A percentile compares a stretch with the other conserved stretches of the same genome.
Conservation (phyloP, 2,888 invertebrate genomes). For the Nemotelus pantherinus region DNA sequence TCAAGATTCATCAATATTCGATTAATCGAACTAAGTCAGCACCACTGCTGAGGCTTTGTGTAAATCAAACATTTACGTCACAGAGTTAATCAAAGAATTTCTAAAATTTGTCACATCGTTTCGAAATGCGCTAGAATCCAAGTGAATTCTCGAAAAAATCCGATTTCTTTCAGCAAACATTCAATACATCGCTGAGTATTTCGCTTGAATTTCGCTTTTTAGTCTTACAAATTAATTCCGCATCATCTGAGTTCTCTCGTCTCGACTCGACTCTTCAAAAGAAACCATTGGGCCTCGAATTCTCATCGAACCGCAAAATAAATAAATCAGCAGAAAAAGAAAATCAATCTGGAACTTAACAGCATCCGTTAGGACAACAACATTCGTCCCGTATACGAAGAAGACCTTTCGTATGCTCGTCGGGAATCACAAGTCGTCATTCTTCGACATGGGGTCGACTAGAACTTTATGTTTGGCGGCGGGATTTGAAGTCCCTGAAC, state of each 20-base stretch:
- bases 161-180: too few species aligned
- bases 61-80: too few species aligned
- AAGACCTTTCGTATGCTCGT: background rate
- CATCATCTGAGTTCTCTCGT: background rate
- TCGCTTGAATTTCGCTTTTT: background rate
- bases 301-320: conserved; percentile 29
- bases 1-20: too few species aligned
- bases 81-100: too few species aligned
- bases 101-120: too few species aligned
- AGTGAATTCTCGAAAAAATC: too few species aligned
- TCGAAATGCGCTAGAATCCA: too few species aligned
- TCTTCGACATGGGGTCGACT: conserved; percentile 30
- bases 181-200: too few species aligned
- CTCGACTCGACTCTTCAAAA: background rate
- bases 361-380: conserved; percentile 18
- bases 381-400: conserved; percentile 16
- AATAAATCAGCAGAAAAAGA: conserved; percentile 24
- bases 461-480: conserved; percentile 16
- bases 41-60: too few species aligned
- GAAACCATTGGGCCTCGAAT: conserved; percentile 7
- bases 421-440: conserved; percentile 30
- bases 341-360: conserved; percentile 35
- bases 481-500: conserved; percentile 17
- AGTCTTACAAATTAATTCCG: background rate
- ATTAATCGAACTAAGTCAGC: too few species aligned